Base-by-base conservation (phyloP, 2,888 invertebrate genomes). In the Drosophila rellima region DNA sequence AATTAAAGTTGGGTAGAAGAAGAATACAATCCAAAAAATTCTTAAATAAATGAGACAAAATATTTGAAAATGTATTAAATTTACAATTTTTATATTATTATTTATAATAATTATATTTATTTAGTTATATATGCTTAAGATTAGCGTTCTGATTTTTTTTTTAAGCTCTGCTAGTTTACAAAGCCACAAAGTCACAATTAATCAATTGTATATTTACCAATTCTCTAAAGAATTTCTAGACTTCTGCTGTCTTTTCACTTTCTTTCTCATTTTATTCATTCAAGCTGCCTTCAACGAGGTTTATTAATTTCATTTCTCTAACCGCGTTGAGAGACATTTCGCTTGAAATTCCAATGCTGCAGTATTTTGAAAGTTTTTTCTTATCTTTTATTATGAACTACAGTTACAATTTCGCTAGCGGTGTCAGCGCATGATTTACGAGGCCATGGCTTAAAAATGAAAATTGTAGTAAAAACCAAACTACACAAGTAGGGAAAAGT, bases 381-480 rank as follows among this genome's bases (percentile, higher is more conserved):
- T 83, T 81, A 74, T 83, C 73, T 75, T 81, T 83, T 86, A 80
- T 80, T 82, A 87, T 83, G 79, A 83, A 81, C 85, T 87, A 78
- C 79, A 84, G 84, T 76, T 81, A 83, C 74, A 86, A 87, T 78
- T 84, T 81, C 82, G 84, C 75, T 68, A 45, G 78, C 73, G 62
- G 72, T 83, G 85, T 83, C 88, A 87, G 79, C 84, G 85, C 80
- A 87, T 83, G 82, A 83, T 87, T 83, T 87, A 87, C 85, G 88
- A 79, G 75, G 70, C 65, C 70, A 64, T 76, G 69, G 75, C 74
- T 72, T 79, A 75, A 79, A 86, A 83, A 83, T 79, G 82, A 87
- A 87, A 87, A 75, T 87, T 81, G 85, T 84, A 71, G 68, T 66
- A 81, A 84, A 84, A 84, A 78, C 68, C 56, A 42, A 52, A 44